Conservation (phyloP, 2,888 invertebrate species). For the Andrena minutula region DNA sequence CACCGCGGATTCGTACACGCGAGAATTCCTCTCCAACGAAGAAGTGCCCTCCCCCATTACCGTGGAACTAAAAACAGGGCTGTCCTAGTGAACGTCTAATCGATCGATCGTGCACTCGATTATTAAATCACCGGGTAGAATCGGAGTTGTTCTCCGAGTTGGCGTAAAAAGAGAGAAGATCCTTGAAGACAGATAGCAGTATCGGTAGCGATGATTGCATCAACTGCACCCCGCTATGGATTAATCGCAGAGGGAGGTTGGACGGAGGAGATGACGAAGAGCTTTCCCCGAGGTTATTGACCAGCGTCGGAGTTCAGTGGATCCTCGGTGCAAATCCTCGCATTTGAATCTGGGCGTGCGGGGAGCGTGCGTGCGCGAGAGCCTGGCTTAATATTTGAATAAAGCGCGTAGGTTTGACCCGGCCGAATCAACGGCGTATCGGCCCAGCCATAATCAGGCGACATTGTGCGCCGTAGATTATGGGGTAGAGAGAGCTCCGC, state of each 20-base stretch:
- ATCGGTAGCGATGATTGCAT: neutral
- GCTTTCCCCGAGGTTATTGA: constrained; percentile 38
- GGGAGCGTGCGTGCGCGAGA: constrained; percentile 24
- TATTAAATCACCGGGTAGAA: neutral
- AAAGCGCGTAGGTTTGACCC: constrained; percentile 78
- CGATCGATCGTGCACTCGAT: neutral
- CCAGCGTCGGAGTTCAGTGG: constrained; percentile 50
- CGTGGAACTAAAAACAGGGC: constrained; percentile 19
- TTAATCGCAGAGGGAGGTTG: neutral
- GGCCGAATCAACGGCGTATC: constrained; percentile 73
- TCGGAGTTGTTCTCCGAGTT: neutral
- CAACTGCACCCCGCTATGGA: neutral
- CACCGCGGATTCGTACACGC: constrained; percentile 50
- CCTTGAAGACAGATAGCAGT: neutral
- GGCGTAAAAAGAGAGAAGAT: neutral
- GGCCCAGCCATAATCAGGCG: constrained; percentile 78
- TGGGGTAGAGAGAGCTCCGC: constrained; percentile 71
- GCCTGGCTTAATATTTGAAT: constrained; percentile 78
- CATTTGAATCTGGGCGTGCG: constrained; percentile 28
- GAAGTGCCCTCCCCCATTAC: constrained; percentile 11
- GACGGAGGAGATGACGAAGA: neutral
- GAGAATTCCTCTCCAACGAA: constrained; percentile 26
- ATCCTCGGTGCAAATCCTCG: constrained; percentile 34
- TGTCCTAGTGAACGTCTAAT: neutral
- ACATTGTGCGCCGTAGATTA: constrained; percentile 81